phyloP scores from a whole-genome alignment of 30 jellyfish, hydroid and myxozoan genomes.

The Turritopsis rubra region DNA sequence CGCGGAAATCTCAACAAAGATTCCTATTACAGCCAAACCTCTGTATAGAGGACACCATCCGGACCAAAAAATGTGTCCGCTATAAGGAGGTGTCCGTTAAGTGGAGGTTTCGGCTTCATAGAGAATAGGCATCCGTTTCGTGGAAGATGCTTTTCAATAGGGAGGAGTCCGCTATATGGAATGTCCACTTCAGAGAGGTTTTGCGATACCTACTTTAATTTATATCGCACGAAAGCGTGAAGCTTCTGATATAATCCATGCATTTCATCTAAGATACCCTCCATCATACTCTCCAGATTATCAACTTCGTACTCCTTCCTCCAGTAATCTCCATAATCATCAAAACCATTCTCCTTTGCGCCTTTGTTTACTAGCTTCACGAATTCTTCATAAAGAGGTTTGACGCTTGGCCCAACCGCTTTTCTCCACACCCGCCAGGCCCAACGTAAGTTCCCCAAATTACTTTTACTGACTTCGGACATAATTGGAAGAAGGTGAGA shows the following conservation, averaged over 20 bases:
- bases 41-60: too few species aligned
- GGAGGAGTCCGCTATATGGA: too few species aligned
- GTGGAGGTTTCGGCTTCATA: too few species aligned
- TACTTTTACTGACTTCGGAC: constrained; percentile 39
- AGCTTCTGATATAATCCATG: constrained; percentile 56
- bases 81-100: too few species aligned
- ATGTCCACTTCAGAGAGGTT: too few species aligned
- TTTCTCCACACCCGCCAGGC: constrained; percentile 84
- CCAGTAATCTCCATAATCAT: constrained; percentile 72
- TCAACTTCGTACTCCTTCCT: constrained; percentile 69
- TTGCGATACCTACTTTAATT: constrained; percentile 62
- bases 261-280: constrained; percentile 30
- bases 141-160: too few species aligned
- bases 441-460: constrained; percentile 44
- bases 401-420: constrained; percentile 62
- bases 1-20: too few species aligned
- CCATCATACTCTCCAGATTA: constrained; percentile 43
- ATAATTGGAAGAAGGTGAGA: constrained; percentile 50
- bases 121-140: too few species aligned
- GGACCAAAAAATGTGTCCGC: too few species aligned
- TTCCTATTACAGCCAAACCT: too few species aligned
- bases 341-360: constrained; percentile 76
- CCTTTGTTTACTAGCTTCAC: constrained; percentile 77
- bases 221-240: constrained; percentile 70
- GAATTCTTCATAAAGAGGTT: constrained; percentile 45